phyloP scores from a whole-genome alignment of 2,888 invertebrate species.

The Tupiocoris notatus region DNA sequence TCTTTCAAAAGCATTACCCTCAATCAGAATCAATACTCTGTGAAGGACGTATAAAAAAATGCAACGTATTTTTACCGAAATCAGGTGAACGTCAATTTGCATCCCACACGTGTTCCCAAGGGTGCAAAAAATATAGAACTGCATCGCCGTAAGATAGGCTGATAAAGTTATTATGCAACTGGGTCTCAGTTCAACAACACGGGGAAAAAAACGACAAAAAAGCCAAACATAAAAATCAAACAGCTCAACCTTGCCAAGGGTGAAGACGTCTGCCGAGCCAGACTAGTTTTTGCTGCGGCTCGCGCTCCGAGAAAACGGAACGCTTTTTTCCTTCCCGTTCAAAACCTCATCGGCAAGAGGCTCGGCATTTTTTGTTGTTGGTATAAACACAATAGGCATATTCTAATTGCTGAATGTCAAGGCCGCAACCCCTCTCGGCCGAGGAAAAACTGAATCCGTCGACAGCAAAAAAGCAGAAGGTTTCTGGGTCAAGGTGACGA shows the following conservation, averaged over 20 bases:
- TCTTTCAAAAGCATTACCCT: too few relatives aligned
- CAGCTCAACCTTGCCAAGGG: neutral
- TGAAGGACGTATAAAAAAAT: too few relatives aligned
- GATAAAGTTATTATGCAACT: slow-evolving; percentile 35
- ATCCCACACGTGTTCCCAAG: too few relatives aligned
- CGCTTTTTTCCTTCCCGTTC: slow-evolving; percentile 8
- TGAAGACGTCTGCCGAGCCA: slow-evolving; percentile 2
- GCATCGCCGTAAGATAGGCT: neutral
- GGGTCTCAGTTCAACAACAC: slow-evolving; percentile 8
- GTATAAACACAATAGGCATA: slow-evolving; percentile 22
- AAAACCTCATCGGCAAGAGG: neutral
- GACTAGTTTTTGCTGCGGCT: slow-evolving; percentile 21
- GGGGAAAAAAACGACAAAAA: neutral
- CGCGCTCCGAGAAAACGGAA: slow-evolving; percentile 10
- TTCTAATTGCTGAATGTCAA: slow-evolving; percentile 38
- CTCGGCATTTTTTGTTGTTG: slow-evolving; percentile 16
- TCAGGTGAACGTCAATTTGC: too few relatives aligned
- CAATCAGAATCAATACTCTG: too few relatives aligned
- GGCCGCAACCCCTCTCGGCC: slow-evolving; percentile 7
- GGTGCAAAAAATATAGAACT: neutral
- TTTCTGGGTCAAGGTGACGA: slow-evolving; percentile 19
- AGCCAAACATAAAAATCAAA: neutral
- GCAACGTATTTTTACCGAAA: too few relatives aligned
- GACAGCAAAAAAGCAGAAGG: slow-evolving; percentile 11
- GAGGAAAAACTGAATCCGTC: neutral